phyloP scores from a whole-genome alignment of 1,140 invertebrate genomes.

The Nephotettix cincticeps region DNA sequence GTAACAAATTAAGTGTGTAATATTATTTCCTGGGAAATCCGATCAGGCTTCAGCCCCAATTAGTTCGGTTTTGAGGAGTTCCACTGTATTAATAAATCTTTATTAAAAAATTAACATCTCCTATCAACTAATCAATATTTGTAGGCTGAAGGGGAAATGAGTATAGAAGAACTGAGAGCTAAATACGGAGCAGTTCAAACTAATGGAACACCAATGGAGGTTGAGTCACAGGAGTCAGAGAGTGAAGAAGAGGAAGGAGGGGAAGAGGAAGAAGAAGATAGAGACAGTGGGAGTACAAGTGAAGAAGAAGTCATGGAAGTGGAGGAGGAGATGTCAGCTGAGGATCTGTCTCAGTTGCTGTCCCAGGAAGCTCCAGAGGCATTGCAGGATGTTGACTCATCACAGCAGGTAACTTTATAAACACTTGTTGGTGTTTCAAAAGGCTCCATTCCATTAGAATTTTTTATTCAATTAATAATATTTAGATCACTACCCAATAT shows the following conservation, averaged over 20 bases:
- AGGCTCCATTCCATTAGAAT: too few relatives aligned
- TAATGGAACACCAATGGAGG: neutral
- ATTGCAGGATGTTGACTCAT: neutral
- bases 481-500: too few relatives aligned
- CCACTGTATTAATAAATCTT: too few relatives aligned
- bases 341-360: constrained; percentile 61
- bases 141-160: constrained; percentile 71
- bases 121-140: too few relatives aligned
- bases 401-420: too few relatives aligned
- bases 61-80: too few relatives aligned
- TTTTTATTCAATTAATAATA: too few relatives aligned
- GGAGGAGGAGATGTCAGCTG: constrained; percentile 41
- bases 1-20: too few relatives aligned
- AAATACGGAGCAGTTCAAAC: constrained; percentile 59
- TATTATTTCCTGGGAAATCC: too few relatives aligned
- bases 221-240: neutral
- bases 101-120: too few relatives aligned
- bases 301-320: constrained; percentile 51
- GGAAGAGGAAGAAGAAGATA: constrained; percentile 43
- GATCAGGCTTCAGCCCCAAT: too few relatives aligned
- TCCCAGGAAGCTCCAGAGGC: constrained; percentile 50
- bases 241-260: constrained; percentile 39
- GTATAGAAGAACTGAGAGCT: constrained; percentile 72
- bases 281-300: constrained; percentile 35
- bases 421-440: too few relatives aligned